Base-by-base conservation (phyloP, 1,140 invertebrate species). In the Hyles vespertilio region DNA sequence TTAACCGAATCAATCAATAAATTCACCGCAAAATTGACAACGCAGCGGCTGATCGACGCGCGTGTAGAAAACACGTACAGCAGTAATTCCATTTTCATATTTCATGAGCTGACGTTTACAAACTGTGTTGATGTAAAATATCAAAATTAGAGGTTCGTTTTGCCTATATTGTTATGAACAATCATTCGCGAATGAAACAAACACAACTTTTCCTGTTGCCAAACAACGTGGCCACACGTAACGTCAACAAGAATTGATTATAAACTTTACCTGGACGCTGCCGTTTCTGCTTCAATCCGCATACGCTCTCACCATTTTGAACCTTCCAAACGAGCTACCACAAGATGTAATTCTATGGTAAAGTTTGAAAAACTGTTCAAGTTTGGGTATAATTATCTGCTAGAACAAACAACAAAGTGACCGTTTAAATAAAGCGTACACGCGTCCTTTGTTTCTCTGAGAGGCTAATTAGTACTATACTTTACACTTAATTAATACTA, bases 231-330 rank as follows among this genome's bases (percentile, higher is more conserved):
- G 69, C 67, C 66, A 63, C 62, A 51, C 64, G 65, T 51, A 62
- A 65, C 59, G 72, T 58, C 6, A 57, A 63, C 66, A 63, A 67
- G 76, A 73, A 76, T 77, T 70, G 71, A 79, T 81, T 76, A 81
- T 67, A 76, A 76, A 77, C 64, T 79, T 74, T 70, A 57, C 47
- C 51, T 33, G 56, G 44, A 11, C 40, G 51, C 43, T 45, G 59
- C 36, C 2, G 36, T 40, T 40, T 8, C 36, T 2, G 36, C 36
- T 40, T 5, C 36, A 40, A 40, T 40, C 36, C 36, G 36, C 34
- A 67, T 59, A 58, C 47, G 59, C 52, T 11, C 46, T 48, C n/a
- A 11, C n/a, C 7, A 5, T 48, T 48, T 48, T n/a, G 46, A 10
- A 11, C 2, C 0, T 22, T 48, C 12, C 10, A n/a, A 48, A 22